Percentiles rank a stretch among this genome's conserved stretches.
These are phyloP conservation scores for Heliothis subflexa DNA, from an alignment of 1,140 invertebrate genomes.

Conservation along the genomic window DNA sequence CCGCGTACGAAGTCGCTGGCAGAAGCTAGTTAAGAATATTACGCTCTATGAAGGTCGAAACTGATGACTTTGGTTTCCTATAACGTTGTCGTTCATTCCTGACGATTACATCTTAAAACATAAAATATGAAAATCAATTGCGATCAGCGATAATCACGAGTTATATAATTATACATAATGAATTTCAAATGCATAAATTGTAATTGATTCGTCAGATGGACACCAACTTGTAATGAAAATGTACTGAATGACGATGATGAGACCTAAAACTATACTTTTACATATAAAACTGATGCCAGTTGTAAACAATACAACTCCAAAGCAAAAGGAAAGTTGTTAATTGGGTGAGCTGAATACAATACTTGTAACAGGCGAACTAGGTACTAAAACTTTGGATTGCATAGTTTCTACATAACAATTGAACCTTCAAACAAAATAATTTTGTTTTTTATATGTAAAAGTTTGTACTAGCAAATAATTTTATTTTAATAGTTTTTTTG, in stretches of 20 bases:
- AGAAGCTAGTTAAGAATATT: too few relatives aligned
- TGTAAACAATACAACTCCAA: background rate
- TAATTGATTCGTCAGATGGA: too few relatives aligned
- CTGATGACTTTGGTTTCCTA: too few relatives aligned
- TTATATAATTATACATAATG: too few relatives aligned
- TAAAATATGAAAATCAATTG: too few relatives aligned
- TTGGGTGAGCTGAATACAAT: slow-evolving; percentile 5
- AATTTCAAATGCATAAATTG: background rate
- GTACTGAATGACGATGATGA: background rate
- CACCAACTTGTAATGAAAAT: too few relatives aligned
- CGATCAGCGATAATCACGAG: too few relatives aligned
- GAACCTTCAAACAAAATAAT: background rate
- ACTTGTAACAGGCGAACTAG: background rate
- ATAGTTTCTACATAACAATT: slow-evolving; percentile 4
- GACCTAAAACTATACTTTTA: background rate
- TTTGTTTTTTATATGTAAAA: background rate
- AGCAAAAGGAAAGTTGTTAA: slow-evolving; percentile 30
- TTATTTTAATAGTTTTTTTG: too few relatives aligned
- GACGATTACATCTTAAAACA: too few relatives aligned
- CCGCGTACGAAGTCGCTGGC: too few relatives aligned
- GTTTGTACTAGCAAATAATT: background rate
- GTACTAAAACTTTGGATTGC: slow-evolving; percentile 1
- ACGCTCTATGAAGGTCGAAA: too few relatives aligned
- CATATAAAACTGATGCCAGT: background rate
- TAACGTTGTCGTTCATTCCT: too few relatives aligned